A percentile compares a stretch with the other conserved stretches of the same genome.
phyloP scores from a whole-genome alignment of 53 echinoderm and acorn worm genomes.

The Temnopleurus reevesii region DNA sequence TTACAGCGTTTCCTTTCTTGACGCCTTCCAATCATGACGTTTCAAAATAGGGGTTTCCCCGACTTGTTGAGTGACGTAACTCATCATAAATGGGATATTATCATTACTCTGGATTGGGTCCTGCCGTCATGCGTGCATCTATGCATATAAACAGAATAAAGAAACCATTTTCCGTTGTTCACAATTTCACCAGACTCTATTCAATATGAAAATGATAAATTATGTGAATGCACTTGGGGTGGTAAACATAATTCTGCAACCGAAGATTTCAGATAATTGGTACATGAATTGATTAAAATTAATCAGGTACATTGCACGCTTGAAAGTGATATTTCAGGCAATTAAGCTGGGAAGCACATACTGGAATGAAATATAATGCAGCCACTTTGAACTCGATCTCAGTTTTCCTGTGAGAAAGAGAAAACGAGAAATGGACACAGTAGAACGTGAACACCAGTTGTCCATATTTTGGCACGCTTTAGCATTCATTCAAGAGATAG shows the following conservation, averaged over 20 bases:
- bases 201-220: not conserved
- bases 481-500: not conserved
- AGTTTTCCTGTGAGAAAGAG: too few species aligned
- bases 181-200: not conserved
- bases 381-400: too few species aligned
- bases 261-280: too few species aligned
- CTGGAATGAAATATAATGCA: too few species aligned
- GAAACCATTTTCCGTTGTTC: not conserved
- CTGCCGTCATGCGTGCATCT: not conserved
- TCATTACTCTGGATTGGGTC: not conserved
- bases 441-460: too few species aligned
- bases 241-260: too few species aligned
- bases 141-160: not conserved
- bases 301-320: too few species aligned
- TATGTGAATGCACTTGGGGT: too few species aligned
- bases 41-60: not conserved
- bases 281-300: too few species aligned
- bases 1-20: not conserved
- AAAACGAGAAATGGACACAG: too few species aligned
- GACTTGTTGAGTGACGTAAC: not conserved
- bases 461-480: not conserved
- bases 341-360: too few species aligned
- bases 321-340: too few species aligned
- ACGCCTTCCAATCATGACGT: not conserved
- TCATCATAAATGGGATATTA: not conserved